These are phyloP conservation scores for Paraplagusia blochii DNA, from an alignment of 2,113 vertebrate genomes.

Conservation along the genomic window DNA sequence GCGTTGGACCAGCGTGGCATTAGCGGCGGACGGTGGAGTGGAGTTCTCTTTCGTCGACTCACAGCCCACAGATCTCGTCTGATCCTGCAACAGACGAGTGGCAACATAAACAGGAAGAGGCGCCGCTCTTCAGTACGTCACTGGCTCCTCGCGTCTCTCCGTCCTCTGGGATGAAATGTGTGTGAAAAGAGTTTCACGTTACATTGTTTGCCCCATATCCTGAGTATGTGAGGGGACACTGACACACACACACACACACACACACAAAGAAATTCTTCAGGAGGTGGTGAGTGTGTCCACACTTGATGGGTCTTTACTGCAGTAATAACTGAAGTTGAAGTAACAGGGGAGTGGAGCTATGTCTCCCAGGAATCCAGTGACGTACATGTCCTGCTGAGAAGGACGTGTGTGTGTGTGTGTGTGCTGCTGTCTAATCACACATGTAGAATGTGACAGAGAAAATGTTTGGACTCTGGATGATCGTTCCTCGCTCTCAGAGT, in stretches of 20 bases:
- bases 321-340: conserved; percentile 20
- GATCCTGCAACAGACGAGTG: conserved; percentile 53
- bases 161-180: conserved; percentile 62
- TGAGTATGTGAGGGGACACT: conserved; percentile 46
- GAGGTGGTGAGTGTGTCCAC: not conserved
- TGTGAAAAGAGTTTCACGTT: conserved; percentile 44
- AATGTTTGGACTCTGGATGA: conserved; percentile 38
- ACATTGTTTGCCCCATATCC: conserved; percentile 64
- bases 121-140: conserved; percentile 65
- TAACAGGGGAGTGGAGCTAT: conserved; percentile 31
- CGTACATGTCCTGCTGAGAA: conserved; percentile 19
- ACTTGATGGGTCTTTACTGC: too few relatives aligned
- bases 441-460: conserved; percentile 32
- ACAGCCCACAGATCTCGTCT: conserved; percentile 43
- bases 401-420: conserved; percentile 10
- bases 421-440: not conserved
- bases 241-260: conserved; percentile 10
- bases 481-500: conserved; percentile 13
- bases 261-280: not conserved
- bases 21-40: too few relatives aligned
- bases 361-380: conserved; percentile 22
- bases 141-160: conserved; percentile 51
- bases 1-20: too few relatives aligned
- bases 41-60: conserved; percentile 20
- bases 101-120: conserved; percentile 71